Base-by-base conservation (phyloP, 92 coral and sea anemone species). In the Meandrina meandrites region DNA sequence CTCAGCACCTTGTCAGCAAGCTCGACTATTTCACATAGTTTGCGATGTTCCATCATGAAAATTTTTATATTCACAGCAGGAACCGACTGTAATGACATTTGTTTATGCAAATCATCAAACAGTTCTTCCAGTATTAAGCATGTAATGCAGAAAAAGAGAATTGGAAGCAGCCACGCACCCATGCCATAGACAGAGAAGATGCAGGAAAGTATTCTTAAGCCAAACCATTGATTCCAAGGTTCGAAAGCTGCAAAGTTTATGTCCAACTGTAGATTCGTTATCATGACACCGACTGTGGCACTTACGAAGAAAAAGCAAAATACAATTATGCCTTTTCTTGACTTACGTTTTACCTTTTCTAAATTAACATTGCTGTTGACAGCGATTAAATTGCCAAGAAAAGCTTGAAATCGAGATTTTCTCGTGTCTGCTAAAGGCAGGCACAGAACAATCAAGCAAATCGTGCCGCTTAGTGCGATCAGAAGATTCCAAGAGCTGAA, bases 141-240 rank as follows among this genome's bases (percentile, higher is more conserved):
- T 9, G 78, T 68, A 8, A 69, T 17, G 54, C 31, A 81, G 45
- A 67, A 27, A 48, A 81, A 81, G 17, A 32, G 14, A 54, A 53
- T 1, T 10, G 84, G 84, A 8, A 81, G 57, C 5, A 81, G 2
- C 60, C 58, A 81, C 13, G 14, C 77, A 14, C 75, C 75, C 35
- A 31, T 30, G 18, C 75, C 75, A 30, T 30, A 31, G 2, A 70
- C 32, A 17, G 10, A 8, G 3, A 81, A 16, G 28, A 17, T 9
- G 0, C 47, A 11, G 54, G 14, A 17, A 21, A 28, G 4, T 16
- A 81, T 45, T 50, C 42, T 42, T 2, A 81, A 47, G 5, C 74
- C 75, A 24, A 22, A 37, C 84, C 74, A 80, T 34, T 22, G 31
- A 67, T 60, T 64, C 84, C 84, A 80, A 13, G 84, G 84, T 17